These are phyloP conservation scores for Pipra filicauda DNA, from an alignment of 2,113 vertebrate genomes.

Conservation along the genomic window DNA sequence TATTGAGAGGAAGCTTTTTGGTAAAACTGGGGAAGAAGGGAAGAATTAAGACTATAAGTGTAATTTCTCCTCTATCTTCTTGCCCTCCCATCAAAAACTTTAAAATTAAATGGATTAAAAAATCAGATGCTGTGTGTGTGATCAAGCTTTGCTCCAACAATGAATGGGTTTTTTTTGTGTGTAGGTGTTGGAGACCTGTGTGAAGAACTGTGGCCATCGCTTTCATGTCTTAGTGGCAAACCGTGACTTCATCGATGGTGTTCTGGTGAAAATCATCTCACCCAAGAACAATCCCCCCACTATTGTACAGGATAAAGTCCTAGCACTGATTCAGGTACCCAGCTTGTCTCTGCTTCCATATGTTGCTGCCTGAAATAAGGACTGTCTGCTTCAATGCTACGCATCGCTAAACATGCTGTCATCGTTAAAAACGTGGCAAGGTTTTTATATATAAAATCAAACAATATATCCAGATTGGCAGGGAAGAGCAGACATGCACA, in stretches of 20 bases:
- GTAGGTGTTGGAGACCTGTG: conserved; percentile 95
- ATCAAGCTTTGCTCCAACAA: not conserved
- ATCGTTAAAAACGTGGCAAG: not conserved
- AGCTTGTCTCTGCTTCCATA: not conserved
- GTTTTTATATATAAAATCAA: not conserved
- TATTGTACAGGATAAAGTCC: conserved; percentile 97
- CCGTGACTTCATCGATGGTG: conserved; percentile 94
- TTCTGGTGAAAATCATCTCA: conserved; percentile 96
- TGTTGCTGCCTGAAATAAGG: conserved; percentile 25
- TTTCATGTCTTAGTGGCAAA: conserved; percentile 93
- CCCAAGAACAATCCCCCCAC: conserved; percentile 97
- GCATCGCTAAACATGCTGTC: conserved; percentile 10
- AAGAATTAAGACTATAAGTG: not conserved
- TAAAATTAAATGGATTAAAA: not conserved
- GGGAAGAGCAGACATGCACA: not conserved
- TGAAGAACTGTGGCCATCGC: conserved; percentile 99
- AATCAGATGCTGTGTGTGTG: not conserved
- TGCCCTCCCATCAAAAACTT: not conserved
- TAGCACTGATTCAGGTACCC: conserved; percentile 93
- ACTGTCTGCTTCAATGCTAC: not conserved
- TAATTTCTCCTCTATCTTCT: not conserved
- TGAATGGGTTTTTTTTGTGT: not conserved
- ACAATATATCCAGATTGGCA: not conserved
- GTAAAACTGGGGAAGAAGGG: not conserved
- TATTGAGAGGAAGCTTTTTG: not conserved